Evolutionary conservation across 2,797 vertebrate genomes (phyloP).

Genomic region (Epinephelus malabaricus): DNA sequence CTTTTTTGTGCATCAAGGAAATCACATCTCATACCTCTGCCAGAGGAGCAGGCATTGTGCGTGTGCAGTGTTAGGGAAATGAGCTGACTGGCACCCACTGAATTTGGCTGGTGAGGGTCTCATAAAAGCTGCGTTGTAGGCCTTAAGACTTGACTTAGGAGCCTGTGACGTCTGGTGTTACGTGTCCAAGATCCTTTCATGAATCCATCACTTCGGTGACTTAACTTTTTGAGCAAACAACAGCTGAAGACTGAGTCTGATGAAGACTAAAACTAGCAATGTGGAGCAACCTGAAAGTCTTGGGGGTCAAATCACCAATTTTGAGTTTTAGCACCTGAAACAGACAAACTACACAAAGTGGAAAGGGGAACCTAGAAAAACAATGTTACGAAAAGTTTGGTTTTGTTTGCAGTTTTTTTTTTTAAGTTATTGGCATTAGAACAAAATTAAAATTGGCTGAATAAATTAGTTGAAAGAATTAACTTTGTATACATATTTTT

Average conservation of each 20-base stretch:
- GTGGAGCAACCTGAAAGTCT: conserved; percentile 2
- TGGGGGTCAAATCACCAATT: background rate
- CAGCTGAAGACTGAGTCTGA: background rate
- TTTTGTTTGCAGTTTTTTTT: no score
- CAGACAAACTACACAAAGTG: no score
- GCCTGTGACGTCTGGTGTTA: conserved; percentile 26
- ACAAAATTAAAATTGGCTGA: no score
- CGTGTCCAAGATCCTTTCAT: conserved; percentile 16
- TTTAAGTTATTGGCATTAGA: no score
- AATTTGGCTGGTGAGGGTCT: conserved; percentile 22
- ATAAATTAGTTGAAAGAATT: no score
- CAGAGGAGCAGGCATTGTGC: conserved; percentile 18
- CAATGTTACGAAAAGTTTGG: no score
- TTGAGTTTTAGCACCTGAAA: no score
- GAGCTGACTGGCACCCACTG: conserved; percentile 33
- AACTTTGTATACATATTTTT: no score
- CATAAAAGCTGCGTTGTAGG: conserved; percentile 24
- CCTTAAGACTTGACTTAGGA: conserved; percentile 4
- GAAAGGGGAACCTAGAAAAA: no score
- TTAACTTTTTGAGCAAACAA: conserved; percentile 1
- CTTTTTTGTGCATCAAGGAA: conserved; percentile 60
- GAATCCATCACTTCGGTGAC: conserved; percentile 10
- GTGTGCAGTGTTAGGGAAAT: conserved; percentile 42
- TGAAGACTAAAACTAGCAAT: conserved; percentile 1
- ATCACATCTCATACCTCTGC: conserved; percentile 49